Evolutionary conservation across 2,888 invertebrate species (phyloP), one percentile per base, ranked within the genome.

Genomic region (Archips xylosteana): DNA sequence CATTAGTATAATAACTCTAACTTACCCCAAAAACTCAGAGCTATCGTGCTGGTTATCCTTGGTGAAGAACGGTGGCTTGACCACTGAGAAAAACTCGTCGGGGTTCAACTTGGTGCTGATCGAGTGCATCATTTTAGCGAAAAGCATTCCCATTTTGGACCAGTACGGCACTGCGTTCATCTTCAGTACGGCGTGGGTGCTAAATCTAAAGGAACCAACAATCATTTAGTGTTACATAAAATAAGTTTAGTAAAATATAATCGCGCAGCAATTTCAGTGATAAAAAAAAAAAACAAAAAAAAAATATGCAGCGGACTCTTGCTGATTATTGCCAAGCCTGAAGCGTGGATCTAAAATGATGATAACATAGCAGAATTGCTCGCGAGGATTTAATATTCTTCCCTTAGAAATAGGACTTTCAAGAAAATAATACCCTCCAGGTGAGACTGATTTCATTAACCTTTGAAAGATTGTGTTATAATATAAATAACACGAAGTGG

Each of bases 11-110:
- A 39, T 39, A 39, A 6, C 3, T 45, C 12, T 12, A 39, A 79
- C 89, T 90, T 94, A 97, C 89, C 97, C 96, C 71, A 98, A 91
- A 89, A 97, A 98, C 89, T 98, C 98, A 0, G 97, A 97, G 88
- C 98, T 98, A 82, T 98, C 98, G 83, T 98, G 98, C 82, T 98
- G 98, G 76, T 96, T 95, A 15, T 97, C 96, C 6, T 95, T 95
- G 47, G 96, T 95, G 87, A 98, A 98, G 82, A 97, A 97, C 0
- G 97, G 96, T 6, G 98, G 98, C 78, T 97, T 95, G 1, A 97
- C 96, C 1, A 96, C 95, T 62, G 95, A 93, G 77, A 97, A 94
- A 83, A 98, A 96, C 60, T 96, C 96, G n/a, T 92, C 95, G 0
- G 98, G 97, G 13, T 96, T 96, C 79, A 97, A 85, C 63, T 96